Evolutionary conservation across 2,113 vertebrate species (phyloP).

Genomic region (Dunckerocampus dactyliophorus): DNA sequence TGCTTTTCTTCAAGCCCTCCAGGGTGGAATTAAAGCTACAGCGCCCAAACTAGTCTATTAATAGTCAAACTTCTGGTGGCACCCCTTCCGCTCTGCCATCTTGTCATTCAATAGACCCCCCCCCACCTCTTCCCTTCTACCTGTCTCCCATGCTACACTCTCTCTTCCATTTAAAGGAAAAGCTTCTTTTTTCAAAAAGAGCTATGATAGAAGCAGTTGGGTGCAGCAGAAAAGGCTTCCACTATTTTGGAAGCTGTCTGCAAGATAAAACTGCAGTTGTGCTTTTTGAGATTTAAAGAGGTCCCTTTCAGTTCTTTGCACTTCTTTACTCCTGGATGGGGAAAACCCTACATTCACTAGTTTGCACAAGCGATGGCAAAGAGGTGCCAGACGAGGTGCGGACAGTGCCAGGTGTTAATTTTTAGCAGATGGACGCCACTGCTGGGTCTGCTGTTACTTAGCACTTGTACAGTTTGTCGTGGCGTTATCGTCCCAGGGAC

Average conservation of each 20-base stretch:
- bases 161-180: neutral
- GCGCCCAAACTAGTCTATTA: constrained; percentile 36
- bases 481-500: neutral
- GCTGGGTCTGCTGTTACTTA: constrained; percentile 19
- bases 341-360: constrained; percentile 24
- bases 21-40: constrained; percentile 40
- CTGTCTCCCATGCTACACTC: neutral
- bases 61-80: constrained; percentile 37
- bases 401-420: constrained; percentile 51
- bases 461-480: neutral
- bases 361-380: constrained; percentile 43
- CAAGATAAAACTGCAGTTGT: neutral
- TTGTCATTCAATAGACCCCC: neutral
- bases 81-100: neutral
- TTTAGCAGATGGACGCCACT: constrained; percentile 47
- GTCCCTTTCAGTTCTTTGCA: constrained; percentile 18
- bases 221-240: constrained; percentile 6
- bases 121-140: neutral
- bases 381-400: constrained; percentile 50
- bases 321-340: constrained; percentile 11
- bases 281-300: neutral
- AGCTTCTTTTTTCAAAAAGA: neutral
- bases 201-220: neutral
- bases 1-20: constrained; percentile 27
- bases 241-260: neutral